Conservation (phyloP, 2,797 vertebrate genomes). For the Tiaroga cobitis region DNA sequence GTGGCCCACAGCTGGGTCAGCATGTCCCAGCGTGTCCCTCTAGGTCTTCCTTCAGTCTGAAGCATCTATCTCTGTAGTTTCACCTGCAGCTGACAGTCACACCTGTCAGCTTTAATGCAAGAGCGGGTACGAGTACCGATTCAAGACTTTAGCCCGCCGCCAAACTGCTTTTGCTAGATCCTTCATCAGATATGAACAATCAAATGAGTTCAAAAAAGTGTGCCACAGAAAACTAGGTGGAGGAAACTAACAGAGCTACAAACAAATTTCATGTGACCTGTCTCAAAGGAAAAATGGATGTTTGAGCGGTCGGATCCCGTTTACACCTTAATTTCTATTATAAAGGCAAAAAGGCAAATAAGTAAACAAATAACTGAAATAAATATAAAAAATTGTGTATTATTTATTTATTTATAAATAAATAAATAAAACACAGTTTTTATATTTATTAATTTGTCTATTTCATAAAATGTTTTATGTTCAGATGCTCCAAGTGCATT, state of each 20-base stretch:
- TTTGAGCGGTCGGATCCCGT: not conserved
- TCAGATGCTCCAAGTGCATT: not conserved
- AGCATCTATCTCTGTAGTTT: slow-evolving; percentile 36
- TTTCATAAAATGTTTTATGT: not conserved
- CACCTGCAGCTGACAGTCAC: slow-evolving; percentile 30
- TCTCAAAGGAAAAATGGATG: not conserved
- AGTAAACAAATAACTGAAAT: not conserved
- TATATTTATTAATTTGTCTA: not conserved
- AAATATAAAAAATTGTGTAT: not conserved
- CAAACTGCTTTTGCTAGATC: not conserved
- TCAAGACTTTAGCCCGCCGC: not conserved
- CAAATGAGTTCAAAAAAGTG: not conserved
- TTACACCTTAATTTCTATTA: not conserved
- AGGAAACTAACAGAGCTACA: not conserved
- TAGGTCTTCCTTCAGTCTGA: slow-evolving; percentile 7
- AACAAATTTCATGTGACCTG: not conserved
- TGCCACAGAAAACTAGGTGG: not conserved
- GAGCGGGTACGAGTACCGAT: not conserved
- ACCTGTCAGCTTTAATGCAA: slow-evolving; percentile 22
- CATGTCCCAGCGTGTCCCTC: slow-evolving; percentile 28
- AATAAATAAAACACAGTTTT: not conserved
- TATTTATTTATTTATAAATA: too few relatives aligned
- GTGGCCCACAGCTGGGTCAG: slow-evolving; percentile 45
- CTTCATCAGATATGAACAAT: not conserved
- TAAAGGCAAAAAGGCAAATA: not conserved